These are phyloP conservation scores for Nemotelus pantherinus DNA, from an alignment of 2,888 invertebrate genomes.

Conservation along the genomic window DNA sequence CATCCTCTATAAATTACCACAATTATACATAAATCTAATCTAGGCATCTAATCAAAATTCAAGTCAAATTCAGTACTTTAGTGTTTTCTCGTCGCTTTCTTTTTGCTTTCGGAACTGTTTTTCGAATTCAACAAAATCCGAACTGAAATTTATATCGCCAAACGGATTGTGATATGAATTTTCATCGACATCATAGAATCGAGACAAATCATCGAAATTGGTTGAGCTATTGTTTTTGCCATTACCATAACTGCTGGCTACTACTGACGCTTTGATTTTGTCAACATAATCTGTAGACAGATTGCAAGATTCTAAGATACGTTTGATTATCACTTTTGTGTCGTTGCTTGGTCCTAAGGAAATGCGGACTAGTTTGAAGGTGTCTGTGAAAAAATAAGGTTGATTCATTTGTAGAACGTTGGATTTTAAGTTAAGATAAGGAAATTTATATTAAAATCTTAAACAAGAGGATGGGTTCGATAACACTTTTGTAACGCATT, in stretches of 20 bases:
- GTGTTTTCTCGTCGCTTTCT: slow-evolving; percentile 47
- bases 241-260: not conserved
- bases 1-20: slow-evolving; percentile 70
- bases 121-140: slow-evolving; percentile 52
- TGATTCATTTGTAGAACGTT: too few relatives aligned
- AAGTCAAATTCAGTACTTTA: slow-evolving; percentile 49
- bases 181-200: slow-evolving; percentile 44
- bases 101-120: slow-evolving; percentile 50
- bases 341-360: slow-evolving; percentile 75
- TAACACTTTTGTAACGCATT: too few relatives aligned
- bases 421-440: too few relatives aligned
- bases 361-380: slow-evolving; percentile 79
- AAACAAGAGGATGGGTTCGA: too few relatives aligned
- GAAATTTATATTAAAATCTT: too few relatives aligned
- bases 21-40: slow-evolving; percentile 47
- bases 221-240: slow-evolving; percentile 12
- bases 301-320: slow-evolving; percentile 80
- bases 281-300: slow-evolving; percentile 89
- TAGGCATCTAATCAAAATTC: slow-evolving; percentile 50
- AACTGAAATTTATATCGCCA: slow-evolving; percentile 51
- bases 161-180: slow-evolving; percentile 35
- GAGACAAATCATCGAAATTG: slow-evolving; percentile 37
- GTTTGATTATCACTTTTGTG: slow-evolving; percentile 76
- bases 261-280: slow-evolving; percentile 66
- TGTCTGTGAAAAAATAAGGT: slow-evolving; percentile 64